Evolutionary conservation across 2,113 vertebrate species (phyloP).

Genomic region (Phainopepla nitens): DNA sequence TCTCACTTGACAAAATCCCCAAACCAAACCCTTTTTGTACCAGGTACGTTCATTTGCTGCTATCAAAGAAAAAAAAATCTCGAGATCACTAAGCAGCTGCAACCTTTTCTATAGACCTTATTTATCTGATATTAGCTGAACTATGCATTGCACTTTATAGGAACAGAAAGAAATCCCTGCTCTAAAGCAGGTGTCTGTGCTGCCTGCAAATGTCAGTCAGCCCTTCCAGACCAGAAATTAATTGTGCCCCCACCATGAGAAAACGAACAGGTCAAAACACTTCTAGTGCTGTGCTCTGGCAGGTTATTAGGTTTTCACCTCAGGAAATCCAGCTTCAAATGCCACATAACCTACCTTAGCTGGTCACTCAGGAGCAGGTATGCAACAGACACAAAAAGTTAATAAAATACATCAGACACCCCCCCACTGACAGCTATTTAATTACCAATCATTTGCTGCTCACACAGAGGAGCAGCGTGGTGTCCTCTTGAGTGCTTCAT

Average conservation of each 20-base stretch:
- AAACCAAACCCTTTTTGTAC: background rate
- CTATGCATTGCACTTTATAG: background rate
- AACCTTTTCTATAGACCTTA: background rate
- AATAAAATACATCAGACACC: background rate
- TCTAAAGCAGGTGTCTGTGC: background rate
- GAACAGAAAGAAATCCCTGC: background rate
- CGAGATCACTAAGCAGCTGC: background rate
- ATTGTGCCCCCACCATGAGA: background rate
- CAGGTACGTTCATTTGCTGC: background rate
- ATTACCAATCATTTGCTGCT: background rate
- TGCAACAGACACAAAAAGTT: background rate
- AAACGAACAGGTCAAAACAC: background rate
- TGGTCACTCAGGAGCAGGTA: background rate
- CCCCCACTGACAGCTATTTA: constrained; percentile 17
- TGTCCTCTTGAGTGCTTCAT: constrained; percentile 14
- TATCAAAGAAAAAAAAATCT: background rate
- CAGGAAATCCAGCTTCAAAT: constrained; percentile 18
- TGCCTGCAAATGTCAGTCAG: background rate
- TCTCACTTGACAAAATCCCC: background rate
- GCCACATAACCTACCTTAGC: background rate
- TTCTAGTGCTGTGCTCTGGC: background rate
- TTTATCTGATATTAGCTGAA: background rate
- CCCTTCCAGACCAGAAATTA: constrained; percentile 5
- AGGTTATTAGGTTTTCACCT: constrained; percentile 19
- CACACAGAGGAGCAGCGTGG: background rate